Conservation (phyloP, 2,797 vertebrate genomes). For the Gymnothorax reevesii region DNA sequence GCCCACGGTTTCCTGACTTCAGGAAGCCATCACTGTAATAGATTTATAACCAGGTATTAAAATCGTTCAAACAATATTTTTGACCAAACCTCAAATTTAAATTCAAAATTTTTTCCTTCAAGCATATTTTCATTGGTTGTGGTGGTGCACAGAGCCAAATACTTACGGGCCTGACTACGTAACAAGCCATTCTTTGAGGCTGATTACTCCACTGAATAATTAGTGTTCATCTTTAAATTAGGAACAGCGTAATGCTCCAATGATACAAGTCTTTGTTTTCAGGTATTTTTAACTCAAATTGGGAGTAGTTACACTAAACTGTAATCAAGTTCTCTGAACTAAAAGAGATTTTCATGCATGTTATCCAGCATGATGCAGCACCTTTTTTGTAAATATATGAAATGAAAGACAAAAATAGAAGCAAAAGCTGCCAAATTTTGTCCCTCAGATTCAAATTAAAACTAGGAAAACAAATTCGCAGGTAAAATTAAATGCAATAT, state of each 20-base stretch:
- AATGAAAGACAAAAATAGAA: neutral
- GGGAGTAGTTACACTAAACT: neutral
- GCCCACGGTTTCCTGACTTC: too few species aligned
- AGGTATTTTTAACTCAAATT: neutral
- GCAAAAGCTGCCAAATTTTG: neutral
- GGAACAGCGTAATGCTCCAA: neutral
- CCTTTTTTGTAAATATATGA: neutral
- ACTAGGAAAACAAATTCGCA: neutral
- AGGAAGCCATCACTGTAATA: too few species aligned
- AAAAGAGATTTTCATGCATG: neutral
- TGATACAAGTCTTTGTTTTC: neutral
- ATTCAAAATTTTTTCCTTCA: too few species aligned
- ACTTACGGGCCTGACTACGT: too few species aligned
- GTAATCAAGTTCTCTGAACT: neutral
- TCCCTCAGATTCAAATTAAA: neutral
- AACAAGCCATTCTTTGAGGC: neutral
- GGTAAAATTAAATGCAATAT: neutral
- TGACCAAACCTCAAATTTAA: too few species aligned
- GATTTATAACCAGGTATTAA: too few species aligned
- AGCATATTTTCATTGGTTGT: neutral
- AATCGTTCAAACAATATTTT: too few species aligned
- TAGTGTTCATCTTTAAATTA: neutral
- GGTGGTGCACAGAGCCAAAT: neutral
- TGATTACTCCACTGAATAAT: neutral
- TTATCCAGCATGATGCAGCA: neutral